Conservation (phyloP, 2,888 invertebrate genomes). For the Malthinus seriepunctatus region DNA sequence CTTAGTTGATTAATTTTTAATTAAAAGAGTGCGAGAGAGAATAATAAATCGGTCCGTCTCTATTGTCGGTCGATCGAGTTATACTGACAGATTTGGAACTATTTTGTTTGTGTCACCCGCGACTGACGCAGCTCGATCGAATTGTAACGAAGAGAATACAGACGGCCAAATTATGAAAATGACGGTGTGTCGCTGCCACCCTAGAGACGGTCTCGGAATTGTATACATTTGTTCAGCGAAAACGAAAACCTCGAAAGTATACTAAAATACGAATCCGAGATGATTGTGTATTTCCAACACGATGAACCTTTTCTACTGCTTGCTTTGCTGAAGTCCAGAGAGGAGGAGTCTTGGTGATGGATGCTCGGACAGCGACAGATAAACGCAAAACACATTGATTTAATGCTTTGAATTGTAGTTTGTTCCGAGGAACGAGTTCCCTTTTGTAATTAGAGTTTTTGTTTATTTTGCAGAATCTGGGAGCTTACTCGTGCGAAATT, state of each 20-base stretch:
- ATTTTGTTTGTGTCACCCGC: conserved; percentile 53
- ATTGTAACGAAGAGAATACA: conserved; percentile 60
- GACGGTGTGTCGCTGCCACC: conserved; percentile 48
- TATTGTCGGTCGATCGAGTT: conserved; percentile 21
- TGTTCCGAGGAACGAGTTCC: conserved; percentile 53
- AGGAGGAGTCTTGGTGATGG: conserved; percentile 54
- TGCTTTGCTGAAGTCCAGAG: conserved; percentile 33
- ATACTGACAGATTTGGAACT: conserved; percentile 26
- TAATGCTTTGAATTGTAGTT: conserved; percentile 53
- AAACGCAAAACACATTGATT: conserved; percentile 58
- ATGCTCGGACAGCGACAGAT: conserved; percentile 55
- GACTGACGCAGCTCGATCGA: conserved; percentile 59
- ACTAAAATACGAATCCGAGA: conserved; percentile 22
- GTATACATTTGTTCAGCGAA: conserved; percentile 26
- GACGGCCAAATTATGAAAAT: conserved; percentile 66
- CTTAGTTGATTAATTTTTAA: conserved; percentile 38
- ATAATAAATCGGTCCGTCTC: conserved; percentile 9
- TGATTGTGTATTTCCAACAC: conserved; percentile 25
- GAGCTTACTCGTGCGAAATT: conserved; percentile 29
- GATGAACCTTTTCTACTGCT: conserved; percentile 26
- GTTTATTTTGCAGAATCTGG: conserved; percentile 31
- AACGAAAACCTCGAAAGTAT: conserved; percentile 30
- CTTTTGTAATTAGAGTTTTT: conserved; percentile 52
- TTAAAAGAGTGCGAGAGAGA: conserved; percentile 2
- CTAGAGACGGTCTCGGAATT: conserved; percentile 29